These are phyloP conservation scores for Lophius piscatorius DNA, from an alignment of 2,113 vertebrate genomes.

Conservation along the genomic window DNA sequence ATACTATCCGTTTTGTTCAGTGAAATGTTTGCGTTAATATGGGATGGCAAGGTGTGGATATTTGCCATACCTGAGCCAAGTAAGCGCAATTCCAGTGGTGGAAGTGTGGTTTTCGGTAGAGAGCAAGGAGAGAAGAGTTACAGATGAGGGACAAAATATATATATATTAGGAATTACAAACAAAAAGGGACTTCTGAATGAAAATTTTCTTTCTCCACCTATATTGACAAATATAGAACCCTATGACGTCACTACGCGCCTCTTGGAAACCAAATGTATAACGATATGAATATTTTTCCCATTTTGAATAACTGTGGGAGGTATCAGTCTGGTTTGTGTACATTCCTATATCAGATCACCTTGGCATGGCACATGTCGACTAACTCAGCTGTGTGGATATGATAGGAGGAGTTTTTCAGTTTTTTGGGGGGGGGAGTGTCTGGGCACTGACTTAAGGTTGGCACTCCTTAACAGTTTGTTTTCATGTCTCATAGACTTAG, in stretches of 20 bases:
- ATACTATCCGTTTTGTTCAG: conserved; percentile 44
- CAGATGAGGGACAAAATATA: background rate
- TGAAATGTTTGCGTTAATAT: conserved; percentile 57
- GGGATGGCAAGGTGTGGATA: conserved; percentile 53
- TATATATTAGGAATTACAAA: too few relatives aligned
- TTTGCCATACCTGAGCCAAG: conserved; percentile 20
- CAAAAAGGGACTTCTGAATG: too few relatives aligned
- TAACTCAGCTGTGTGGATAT: conserved; percentile 4
- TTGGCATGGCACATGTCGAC: conserved; percentile 18
- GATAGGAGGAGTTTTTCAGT: background rate
- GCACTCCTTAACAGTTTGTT: background rate
- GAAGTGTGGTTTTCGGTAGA: background rate
- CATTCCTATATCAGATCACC: conserved; percentile 37
- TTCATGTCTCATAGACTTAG: background rate
- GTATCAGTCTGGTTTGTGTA: conserved; percentile 52
- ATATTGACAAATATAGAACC: background rate
- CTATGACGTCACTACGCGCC: background rate
- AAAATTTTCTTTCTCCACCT: background rate
- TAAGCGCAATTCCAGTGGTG: background rate
- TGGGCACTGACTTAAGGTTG: background rate
- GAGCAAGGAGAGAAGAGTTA: background rate
- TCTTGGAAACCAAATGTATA: background rate
- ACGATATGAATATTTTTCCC: too few relatives aligned
- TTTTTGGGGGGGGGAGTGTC: too few relatives aligned
- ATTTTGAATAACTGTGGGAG: too few relatives aligned